A percentile compares a stretch with the other conserved stretches of the same genome.
These are phyloP conservation scores for Trochalopteron elliotii DNA, from an alignment of 2,113 vertebrate genomes.

Conservation along the genomic window DNA sequence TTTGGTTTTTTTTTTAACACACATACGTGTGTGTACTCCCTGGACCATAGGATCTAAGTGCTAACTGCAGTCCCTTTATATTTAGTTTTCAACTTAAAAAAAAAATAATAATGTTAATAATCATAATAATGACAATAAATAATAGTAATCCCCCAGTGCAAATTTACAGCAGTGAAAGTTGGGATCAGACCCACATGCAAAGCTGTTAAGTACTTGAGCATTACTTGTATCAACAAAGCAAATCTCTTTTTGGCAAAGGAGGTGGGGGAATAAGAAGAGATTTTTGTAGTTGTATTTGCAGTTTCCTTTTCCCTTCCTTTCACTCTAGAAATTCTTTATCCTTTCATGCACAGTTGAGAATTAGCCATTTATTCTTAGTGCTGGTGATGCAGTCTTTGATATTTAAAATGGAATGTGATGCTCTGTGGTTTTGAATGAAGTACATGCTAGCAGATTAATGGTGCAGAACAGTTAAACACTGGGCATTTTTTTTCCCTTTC, in stretches of 20 bases:
- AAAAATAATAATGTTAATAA: not conserved
- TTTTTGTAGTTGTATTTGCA: conserved; percentile 40
- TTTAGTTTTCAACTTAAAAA: not conserved
- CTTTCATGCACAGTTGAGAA: conserved; percentile 58
- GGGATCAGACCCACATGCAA: not conserved
- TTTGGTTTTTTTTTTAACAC: no score
- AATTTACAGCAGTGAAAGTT: not conserved
- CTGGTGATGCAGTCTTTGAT: conserved; percentile 30
- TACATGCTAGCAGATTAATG: conserved; percentile 54
- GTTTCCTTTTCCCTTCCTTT: conserved; percentile 36
- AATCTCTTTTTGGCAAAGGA: conserved; percentile 32
- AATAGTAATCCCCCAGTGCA: not conserved
- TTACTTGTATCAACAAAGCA: conserved; percentile 40
- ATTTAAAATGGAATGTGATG: conserved; percentile 63
- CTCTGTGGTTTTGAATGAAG: conserved; percentile 52
- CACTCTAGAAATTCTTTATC: conserved; percentile 40
- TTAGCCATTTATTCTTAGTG: conserved; percentile 59
- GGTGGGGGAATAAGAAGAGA: conserved; percentile 5
- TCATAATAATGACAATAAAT: not conserved
- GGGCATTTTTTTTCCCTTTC: not conserved
- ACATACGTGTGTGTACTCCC: accelerated
- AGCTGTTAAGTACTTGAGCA: not conserved
- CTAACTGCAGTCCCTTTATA: not conserved
- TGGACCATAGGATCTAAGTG: not conserved
- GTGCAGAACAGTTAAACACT: conserved; percentile 11